These are phyloP conservation scores for Molanna angustata DNA, from an alignment of 2,888 invertebrate species.

Conservation along the genomic window DNA sequence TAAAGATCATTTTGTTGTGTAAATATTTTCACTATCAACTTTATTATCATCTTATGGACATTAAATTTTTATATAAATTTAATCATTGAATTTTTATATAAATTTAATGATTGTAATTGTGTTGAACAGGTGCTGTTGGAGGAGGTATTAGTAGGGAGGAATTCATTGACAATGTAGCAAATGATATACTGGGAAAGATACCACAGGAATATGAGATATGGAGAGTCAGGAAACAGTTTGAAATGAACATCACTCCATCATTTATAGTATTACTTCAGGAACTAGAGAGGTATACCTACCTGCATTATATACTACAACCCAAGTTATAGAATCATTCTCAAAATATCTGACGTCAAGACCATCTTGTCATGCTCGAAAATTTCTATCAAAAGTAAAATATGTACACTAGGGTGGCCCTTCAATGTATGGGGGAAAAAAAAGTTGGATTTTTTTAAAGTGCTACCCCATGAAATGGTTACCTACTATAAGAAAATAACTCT, in stretches of 20 bases:
- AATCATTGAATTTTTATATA: no score
- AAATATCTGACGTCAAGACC: background rate
- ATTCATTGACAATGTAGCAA: slow-evolving; percentile 75
- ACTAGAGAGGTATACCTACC: slow-evolving; percentile 70
- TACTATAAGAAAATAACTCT: no score
- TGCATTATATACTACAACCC: no score
- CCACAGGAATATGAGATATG: slow-evolving; percentile 77
- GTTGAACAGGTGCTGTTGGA: slow-evolving; percentile 64
- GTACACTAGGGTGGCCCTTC: no score
- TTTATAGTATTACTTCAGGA: slow-evolving; percentile 87
- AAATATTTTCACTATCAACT: no score
- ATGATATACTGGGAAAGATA: slow-evolving; percentile 73
- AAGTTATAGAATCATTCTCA: background rate
- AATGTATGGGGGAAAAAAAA: no score
- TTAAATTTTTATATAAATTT: no score
- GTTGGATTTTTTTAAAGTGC: no score
- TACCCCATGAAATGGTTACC: no score
- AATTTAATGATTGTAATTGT: no score
- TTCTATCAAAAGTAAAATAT: background rate
- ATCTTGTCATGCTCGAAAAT: background rate
- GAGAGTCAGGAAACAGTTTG: slow-evolving; percentile 76
- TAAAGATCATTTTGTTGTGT: no score
- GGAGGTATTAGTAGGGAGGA: slow-evolving; percentile 81
- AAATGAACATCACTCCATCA: slow-evolving; percentile 77
- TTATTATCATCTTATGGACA: no score